Conservation (phyloP, 1,140 invertebrate genomes). For the Thaumatotibia leucotreta region DNA sequence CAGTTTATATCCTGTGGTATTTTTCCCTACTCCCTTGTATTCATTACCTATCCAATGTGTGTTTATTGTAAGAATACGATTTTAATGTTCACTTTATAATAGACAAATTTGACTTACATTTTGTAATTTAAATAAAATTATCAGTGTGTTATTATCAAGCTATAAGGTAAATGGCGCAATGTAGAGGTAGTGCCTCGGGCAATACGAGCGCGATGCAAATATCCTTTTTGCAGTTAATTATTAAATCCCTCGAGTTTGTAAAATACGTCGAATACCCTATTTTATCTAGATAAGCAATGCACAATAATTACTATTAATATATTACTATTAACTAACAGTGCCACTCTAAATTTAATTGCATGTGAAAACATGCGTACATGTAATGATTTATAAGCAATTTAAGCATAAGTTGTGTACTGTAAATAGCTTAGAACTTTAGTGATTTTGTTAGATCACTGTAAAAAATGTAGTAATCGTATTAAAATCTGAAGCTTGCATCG, state of each 20-base stretch:
- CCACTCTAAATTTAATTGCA: conserved; percentile 48
- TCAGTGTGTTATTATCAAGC: background rate
- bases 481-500: background rate
- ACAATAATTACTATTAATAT: conserved; percentile 51
- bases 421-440: background rate
- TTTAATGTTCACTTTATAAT: conserved; percentile 42
- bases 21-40: conserved; percentile 29
- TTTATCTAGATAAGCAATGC: conserved; percentile 49
- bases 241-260: background rate
- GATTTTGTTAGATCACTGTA: background rate
- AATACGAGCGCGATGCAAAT: too few species aligned
- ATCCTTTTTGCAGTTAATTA: too few species aligned
- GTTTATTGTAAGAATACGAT: conserved; percentile 28
- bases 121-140: background rate
- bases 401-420: conserved; percentile 29
- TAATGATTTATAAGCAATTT: conserved; percentile 50
- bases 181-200: background rate
- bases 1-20: conserved; percentile 22
- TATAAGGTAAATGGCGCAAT: background rate
- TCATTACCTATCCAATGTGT: conserved; percentile 42
- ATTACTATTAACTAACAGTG: conserved; percentile 43
- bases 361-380: conserved; percentile 28
- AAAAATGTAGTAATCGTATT: background rate
- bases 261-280: conserved; percentile 11
- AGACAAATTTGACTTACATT: background rate